phyloP scores from a whole-genome alignment of 2,113 vertebrate genomes.

The Ia io region DNA sequence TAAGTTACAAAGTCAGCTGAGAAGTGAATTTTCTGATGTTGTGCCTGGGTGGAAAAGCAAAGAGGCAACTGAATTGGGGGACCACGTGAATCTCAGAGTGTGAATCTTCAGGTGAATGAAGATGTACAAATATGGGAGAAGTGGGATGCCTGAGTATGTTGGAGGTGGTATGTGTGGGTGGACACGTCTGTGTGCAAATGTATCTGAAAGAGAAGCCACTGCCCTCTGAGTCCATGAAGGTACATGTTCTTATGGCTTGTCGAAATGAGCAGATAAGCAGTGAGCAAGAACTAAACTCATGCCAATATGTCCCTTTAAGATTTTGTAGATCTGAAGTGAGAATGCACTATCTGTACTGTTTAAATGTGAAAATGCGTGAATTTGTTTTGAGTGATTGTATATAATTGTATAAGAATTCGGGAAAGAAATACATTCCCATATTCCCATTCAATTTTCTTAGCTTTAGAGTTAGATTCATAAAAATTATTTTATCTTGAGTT shows the following conservation, averaged over 20 bases:
- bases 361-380: neutral
- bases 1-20: neutral
- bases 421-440: neutral
- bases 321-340: neutral
- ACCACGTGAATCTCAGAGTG: neutral
- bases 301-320: neutral
- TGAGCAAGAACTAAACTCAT: neutral
- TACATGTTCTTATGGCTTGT: neutral
- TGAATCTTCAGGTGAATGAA: neutral
- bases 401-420: neutral
- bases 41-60: neutral
- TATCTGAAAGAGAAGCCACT: neutral
- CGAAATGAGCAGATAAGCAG: neutral
- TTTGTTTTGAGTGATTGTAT: neutral
- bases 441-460: neutral
- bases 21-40: neutral
- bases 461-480: neutral
- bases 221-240: neutral
- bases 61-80: neutral
- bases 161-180: neutral
- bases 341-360: neutral
- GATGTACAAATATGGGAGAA: neutral
- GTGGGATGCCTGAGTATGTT: neutral
- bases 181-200: neutral
- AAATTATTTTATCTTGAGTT: neutral